These are phyloP conservation scores for Sebastes melanostomus DNA, from an alignment of 2,797 vertebrate species.

Conservation along the genomic window DNA sequence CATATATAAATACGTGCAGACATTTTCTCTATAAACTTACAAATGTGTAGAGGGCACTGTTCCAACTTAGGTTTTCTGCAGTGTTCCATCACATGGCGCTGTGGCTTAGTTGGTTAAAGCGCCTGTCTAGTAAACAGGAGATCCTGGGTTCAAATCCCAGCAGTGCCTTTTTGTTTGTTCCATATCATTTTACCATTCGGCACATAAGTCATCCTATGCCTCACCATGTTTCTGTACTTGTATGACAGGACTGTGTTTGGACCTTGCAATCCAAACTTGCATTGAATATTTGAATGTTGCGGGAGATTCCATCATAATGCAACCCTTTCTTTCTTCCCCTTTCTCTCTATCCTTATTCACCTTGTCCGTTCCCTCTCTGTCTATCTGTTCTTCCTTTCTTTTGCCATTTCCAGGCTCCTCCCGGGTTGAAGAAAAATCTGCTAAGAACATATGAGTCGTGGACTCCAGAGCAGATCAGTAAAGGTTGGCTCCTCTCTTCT, in stretches of 20 bases:
- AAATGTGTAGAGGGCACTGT: background rate
- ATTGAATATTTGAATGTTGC: background rate
- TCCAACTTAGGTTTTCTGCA: background rate
- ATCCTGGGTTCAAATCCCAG: constrained; percentile 12
- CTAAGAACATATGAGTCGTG: constrained; percentile 96
- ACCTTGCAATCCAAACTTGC: background rate
- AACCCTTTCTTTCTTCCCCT: background rate
- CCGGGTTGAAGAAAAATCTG: constrained; percentile 96
- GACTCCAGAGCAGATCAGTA: constrained; percentile 93
- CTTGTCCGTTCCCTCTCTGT: background rate
- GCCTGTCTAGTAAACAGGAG: constrained; percentile 6
- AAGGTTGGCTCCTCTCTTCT: constrained; percentile 57
- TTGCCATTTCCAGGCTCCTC: constrained; percentile 86
- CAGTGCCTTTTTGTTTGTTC: background rate
- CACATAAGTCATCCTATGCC: background rate
- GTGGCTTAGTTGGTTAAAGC: constrained; percentile 7
- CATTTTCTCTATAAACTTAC: background rate
- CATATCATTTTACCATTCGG: background rate
- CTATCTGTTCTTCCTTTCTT: background rate
- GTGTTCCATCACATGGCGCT: background rate
- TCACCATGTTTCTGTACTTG: background rate
- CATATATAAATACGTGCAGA: background rate
- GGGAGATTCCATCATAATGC: background rate
- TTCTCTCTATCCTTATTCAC: background rate
- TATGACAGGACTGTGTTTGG: background rate